These are phyloP conservation scores for Drosophila macrospina DNA, from an alignment of 2,888 invertebrate species.

Conservation along the genomic window DNA sequence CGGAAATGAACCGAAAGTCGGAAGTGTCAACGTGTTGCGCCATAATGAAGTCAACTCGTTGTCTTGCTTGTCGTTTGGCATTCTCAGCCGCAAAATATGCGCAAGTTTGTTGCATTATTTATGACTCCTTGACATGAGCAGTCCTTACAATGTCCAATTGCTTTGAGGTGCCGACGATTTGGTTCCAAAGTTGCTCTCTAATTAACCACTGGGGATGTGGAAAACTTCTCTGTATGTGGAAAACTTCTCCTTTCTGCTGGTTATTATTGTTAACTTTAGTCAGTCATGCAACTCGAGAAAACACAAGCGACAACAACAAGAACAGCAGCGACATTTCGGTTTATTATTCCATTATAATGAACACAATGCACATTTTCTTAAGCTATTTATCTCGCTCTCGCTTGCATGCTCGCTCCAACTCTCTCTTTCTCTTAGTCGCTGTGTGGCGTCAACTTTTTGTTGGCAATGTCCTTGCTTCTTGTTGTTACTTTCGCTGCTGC, in stretches of 20 bases:
- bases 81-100: slow-evolving; percentile 52
- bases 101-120: slow-evolving; percentile 68
- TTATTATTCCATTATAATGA: slow-evolving; percentile 80
- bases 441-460: slow-evolving; percentile 60
- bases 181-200: neutral
- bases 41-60: slow-evolving; percentile 53
- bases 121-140: slow-evolving; percentile 28
- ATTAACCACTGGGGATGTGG: slow-evolving; percentile 17
- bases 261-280: slow-evolving; percentile 54
- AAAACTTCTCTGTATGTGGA: neutral
- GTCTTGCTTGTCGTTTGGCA: slow-evolving; percentile 31
- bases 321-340: slow-evolving; percentile 57
- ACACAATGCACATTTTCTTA: slow-evolving; percentile 73
- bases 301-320: slow-evolving; percentile 30
- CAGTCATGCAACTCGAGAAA: slow-evolving; percentile 50
- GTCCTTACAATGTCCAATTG: slow-evolving; percentile 34
- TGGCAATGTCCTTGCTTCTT: slow-evolving; percentile 63
- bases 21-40: slow-evolving; percentile 64
- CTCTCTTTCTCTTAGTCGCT: neutral
- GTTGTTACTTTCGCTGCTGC: slow-evolving; percentile 57
- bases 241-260: neutral
- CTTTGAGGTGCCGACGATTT: neutral
- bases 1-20: slow-evolving; percentile 62
- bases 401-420: neutral
- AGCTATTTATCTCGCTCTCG: slow-evolving; percentile 8